phyloP scores from a whole-genome alignment of 1,140 invertebrate species.

The Leptopilina clavipes region DNA sequence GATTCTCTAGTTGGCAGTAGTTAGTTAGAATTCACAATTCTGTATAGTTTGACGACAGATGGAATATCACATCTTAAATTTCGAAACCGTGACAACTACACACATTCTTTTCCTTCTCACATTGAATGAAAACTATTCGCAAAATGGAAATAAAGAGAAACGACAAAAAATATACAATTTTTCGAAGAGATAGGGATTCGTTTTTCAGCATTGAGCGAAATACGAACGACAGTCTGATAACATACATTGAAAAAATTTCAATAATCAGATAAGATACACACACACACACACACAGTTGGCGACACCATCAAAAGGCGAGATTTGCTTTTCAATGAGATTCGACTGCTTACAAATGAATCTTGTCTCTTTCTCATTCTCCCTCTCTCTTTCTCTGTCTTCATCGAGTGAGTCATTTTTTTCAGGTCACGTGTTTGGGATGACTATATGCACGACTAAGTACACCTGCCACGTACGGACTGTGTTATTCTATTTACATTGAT shows the following conservation, averaged over 20 bases:
- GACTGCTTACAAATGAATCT: neutral
- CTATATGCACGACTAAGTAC: neutral
- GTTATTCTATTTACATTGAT: slow-evolving; percentile 11
- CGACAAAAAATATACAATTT: neutral
- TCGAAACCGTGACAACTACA: too few species aligned
- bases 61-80: too few species aligned
- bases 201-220: neutral
- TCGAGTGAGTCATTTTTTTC: slow-evolving; percentile 9
- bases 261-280: neutral
- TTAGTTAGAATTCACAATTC: too few species aligned
- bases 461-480: neutral
- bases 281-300: neutral
- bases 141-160: slow-evolving; percentile 43
- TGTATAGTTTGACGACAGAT: too few species aligned
- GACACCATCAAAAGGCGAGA: neutral
- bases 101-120: too few species aligned
- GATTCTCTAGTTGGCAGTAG: too few species aligned
- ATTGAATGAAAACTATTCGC: neutral
- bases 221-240: neutral
- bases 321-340: slow-evolving; percentile 6
- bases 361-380: too few species aligned
- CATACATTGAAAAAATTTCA: neutral
- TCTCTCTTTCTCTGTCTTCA: neutral
- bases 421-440: neutral
- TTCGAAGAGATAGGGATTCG: neutral